Conservation (phyloP, 2,888 invertebrate species). For the Drosophila atripex region DNA sequence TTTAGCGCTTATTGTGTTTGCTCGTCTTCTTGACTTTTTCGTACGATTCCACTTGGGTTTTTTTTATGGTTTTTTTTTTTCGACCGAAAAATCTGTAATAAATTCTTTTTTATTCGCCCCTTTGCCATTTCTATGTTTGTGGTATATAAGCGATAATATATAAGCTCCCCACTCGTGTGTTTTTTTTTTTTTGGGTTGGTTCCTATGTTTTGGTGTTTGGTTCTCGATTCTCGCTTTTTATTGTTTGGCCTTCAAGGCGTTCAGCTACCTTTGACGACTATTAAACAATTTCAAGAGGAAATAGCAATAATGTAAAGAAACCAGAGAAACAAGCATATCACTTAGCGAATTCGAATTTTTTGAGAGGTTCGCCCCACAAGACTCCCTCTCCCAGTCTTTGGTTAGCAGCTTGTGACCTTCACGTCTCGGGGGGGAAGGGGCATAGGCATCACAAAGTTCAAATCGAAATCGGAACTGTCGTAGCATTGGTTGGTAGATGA, state of each 20-base stretch:
- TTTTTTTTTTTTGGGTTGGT: too few relatives aligned
- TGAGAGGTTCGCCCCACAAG: slow-evolving; percentile 44
- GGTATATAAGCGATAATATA: slow-evolving; percentile 20
- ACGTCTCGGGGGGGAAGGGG: slow-evolving; percentile 2
- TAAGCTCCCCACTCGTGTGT: slow-evolving; percentile 42
- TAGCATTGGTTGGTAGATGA: neutral
- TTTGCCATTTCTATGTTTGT: slow-evolving; percentile 49
- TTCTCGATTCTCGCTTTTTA: slow-evolving; percentile 29
- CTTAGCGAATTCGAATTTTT: slow-evolving; percentile 67
- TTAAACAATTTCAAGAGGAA: slow-evolving; percentile 73
- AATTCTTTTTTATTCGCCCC: slow-evolving; percentile 55
- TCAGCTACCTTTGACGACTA: slow-evolving; percentile 77
- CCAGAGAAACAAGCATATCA: slow-evolving; percentile 73
- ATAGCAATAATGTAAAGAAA: slow-evolving; percentile 64
- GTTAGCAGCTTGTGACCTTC: slow-evolving; percentile 37
- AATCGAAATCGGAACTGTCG: slow-evolving; percentile 15
- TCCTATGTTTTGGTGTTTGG: slow-evolving; percentile 35
- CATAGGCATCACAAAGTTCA: slow-evolving; percentile 40
- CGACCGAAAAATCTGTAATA: slow-evolving; percentile 68
- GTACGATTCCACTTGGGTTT: slow-evolving; percentile 59
- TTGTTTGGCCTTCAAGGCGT: slow-evolving; percentile 77
- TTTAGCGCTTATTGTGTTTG: slow-evolving; percentile 46
- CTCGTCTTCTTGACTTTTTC: slow-evolving; percentile 43
- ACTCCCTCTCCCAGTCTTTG: neutral
- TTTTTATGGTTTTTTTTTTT: slow-evolving; percentile 33